Evolutionary conservation across 2,113 vertebrate species (phyloP).

Genomic region (Megaceryle torquata): DNA sequence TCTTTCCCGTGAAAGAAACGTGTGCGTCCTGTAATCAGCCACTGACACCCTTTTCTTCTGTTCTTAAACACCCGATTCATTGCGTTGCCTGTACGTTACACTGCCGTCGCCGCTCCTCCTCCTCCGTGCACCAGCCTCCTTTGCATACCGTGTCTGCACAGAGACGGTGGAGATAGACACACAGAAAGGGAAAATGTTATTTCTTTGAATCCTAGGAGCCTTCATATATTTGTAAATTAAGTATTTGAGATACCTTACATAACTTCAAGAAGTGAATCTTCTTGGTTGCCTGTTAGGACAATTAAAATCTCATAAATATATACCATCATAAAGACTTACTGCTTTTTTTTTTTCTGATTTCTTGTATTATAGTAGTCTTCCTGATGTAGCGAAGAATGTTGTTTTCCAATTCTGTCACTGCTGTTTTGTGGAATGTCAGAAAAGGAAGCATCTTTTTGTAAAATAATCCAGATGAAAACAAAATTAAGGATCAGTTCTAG

Average conservation of each 20-base stretch:
- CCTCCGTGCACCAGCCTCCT: neutral
- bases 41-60: neutral
- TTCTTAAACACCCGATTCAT: fast-evolving
- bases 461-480: neutral
- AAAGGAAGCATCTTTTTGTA: neutral
- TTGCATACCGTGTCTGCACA: fast-evolving
- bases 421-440: neutral
- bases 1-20: neutral
- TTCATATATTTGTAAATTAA: neutral
- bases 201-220: neutral
- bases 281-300: neutral
- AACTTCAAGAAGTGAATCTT: neutral
- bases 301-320: neutral
- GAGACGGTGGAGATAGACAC: fast-evolving
- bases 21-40: neutral
- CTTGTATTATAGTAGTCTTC: neutral
- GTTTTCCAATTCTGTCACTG: neutral
- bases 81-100: fast-evolving
- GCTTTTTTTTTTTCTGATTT: neutral
- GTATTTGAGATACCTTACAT: neutral
- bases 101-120: neutral
- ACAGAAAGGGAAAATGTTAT: fast-evolving
- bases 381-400: neutral
- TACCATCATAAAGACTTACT: neutral
- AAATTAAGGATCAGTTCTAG: neutral